Percentiles rank a stretch among this genome's conserved stretches.
Evolutionary conservation across 1,140 invertebrate species (phyloP).

Genomic region (Listronotus bonariensis): DNA sequence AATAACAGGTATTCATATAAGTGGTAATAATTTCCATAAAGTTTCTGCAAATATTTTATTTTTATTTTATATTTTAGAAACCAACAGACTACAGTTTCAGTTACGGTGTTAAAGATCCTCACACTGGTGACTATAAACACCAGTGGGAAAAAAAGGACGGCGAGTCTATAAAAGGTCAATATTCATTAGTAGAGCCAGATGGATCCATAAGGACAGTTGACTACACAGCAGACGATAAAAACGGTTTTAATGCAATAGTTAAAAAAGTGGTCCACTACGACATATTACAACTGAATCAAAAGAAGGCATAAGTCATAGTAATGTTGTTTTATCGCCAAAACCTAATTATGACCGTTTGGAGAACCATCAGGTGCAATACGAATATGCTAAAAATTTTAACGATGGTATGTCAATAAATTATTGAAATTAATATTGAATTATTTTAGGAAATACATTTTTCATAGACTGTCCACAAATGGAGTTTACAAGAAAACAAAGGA

Average conservation of each 20-base stretch:
- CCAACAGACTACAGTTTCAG: conserved; percentile 67
- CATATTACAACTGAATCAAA: conserved; percentile 41
- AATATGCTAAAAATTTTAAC: not conserved
- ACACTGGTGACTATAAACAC: conserved; percentile 70
- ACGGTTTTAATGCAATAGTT: conserved; percentile 57
- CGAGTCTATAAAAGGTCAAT: conserved; percentile 50
- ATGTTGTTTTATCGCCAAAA: conserved; percentile 2
- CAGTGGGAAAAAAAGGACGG: conserved; percentile 55
- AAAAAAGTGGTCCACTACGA: conserved; percentile 45
- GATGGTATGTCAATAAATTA: not conserved
- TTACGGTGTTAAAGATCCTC: conserved; percentile 73
- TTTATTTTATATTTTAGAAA: conserved; percentile 42
- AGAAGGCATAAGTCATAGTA: conserved; percentile 26
- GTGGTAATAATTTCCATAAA: no score
- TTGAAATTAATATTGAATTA: no score
- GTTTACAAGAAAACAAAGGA: no score
- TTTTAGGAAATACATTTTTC: no score
- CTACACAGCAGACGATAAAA: conserved; percentile 63
- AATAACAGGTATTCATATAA: no score
- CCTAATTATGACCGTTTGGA: conserved; percentile 1
- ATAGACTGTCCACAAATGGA: no score
- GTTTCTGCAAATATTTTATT: no score
- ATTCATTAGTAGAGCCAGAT: conserved; percentile 60
- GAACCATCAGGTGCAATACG: not conserved
- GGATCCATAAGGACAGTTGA: conserved; percentile 62